A percentile compares a stretch with the other conserved stretches of the same genome.
Conservation (phyloP, 2,113 vertebrate genomes). For the Colistium nudipinnis region DNA sequence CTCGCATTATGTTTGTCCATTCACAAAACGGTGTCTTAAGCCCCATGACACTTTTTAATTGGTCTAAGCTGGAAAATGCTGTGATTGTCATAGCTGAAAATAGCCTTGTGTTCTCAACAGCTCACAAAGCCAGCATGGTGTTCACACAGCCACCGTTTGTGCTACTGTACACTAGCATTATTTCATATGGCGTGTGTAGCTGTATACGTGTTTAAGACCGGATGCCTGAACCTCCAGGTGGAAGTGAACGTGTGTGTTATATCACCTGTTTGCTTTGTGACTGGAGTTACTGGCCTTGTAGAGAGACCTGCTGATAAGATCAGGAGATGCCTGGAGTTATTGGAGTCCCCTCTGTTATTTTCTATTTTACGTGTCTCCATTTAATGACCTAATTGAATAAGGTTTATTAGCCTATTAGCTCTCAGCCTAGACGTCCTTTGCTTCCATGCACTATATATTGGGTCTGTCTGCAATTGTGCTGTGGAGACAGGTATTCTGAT, state of each 20-base stretch:
- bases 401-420: conserved; percentile 67
- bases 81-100: conserved; percentile 41
- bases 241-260: conserved; percentile 11
- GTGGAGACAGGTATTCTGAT: conserved; percentile 30
- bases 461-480: conserved; percentile 24
- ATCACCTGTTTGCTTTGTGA: background rate
- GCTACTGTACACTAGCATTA: background rate
- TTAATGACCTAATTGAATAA: conserved; percentile 64
- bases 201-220: background rate
- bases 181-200: background rate
- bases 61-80: conserved; percentile 34
- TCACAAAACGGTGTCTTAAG: conserved; percentile 30
- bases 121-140: conserved; percentile 16
- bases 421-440: conserved; percentile 19
- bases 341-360: conserved; percentile 61
- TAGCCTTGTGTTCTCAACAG: conserved; percentile 27
- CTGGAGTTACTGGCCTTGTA: conserved; percentile 1
- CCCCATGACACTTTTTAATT: conserved; percentile 60
- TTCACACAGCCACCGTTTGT: conserved; percentile 30
- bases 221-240: conserved; percentile 17
- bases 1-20: conserved; percentile 1
- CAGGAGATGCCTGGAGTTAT: conserved; percentile 59
- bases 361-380: conserved; percentile 54
- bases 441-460: background rate
- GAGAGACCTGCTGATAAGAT: conserved; percentile 57